Evolutionary conservation across 35 echinoderm and acorn worm genomes (phyloP).

Genomic region (Lytechinus variegatus): DNA sequence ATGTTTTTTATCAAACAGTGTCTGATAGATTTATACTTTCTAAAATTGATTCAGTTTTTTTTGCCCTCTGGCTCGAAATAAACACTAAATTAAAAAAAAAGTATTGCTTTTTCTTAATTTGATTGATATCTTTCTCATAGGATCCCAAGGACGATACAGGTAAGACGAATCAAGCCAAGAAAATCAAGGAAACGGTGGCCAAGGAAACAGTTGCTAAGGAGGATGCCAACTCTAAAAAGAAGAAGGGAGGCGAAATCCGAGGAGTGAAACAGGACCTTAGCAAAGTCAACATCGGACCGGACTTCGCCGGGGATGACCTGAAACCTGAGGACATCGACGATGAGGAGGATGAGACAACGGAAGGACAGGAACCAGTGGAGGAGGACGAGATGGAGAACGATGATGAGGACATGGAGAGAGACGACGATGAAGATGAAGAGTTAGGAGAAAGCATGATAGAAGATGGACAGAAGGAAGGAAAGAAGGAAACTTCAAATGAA

Average conservation of each 20-base stretch:
- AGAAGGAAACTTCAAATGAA: not conserved
- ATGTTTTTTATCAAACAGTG: too few relatives aligned
- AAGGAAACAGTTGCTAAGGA: not conserved
- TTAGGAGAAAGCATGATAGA: not conserved
- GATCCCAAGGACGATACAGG: constrained; percentile 38
- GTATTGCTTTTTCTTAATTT: not conserved
- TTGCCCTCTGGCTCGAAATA: too few relatives aligned
- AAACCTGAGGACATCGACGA: constrained; percentile 47
- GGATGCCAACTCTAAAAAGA: constrained; percentile 1
- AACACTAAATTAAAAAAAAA: too few relatives aligned
- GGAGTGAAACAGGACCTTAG: constrained; percentile 81
- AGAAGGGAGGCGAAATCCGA: constrained; percentile 12
- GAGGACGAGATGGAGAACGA: constrained; percentile 12
- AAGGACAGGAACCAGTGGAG: constrained; percentile 28
- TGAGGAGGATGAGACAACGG: not conserved
- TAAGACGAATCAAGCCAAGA: constrained; percentile 23
- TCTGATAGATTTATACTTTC: too few relatives aligned
- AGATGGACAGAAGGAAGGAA: constrained; percentile 36
- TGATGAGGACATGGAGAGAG: constrained; percentile 11
- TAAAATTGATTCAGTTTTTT: too few relatives aligned
- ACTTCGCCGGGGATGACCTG: constrained; percentile 74
- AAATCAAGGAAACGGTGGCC: not conserved
- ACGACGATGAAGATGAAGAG: constrained; percentile 2
- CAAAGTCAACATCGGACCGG: constrained; percentile 69
- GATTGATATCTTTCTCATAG: not conserved